Percentiles rank a stretch among this genome's conserved stretches.
Evolutionary conservation across 2,888 invertebrate species (phyloP).

Genomic region (Timandra comae): DNA sequence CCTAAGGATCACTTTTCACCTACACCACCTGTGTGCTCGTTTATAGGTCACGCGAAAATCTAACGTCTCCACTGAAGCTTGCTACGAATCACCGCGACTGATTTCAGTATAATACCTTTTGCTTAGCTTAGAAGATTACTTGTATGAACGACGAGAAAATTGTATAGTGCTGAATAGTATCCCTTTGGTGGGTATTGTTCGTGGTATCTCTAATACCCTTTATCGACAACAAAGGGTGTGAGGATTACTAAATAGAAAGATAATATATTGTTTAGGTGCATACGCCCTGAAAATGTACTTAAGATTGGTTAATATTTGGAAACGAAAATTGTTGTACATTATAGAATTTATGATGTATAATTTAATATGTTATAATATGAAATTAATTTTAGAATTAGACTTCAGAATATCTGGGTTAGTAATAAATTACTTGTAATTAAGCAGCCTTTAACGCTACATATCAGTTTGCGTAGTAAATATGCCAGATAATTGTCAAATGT

Average conservation of each 20-base stretch:
- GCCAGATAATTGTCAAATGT: neutral
- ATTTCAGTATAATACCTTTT: slow-evolving; percentile 57
- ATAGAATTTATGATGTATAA: too few relatives aligned
- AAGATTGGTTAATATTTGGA: too few relatives aligned
- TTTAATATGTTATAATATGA: too few relatives aligned
- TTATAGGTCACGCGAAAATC: slow-evolving; percentile 67
- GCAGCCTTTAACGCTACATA: too few relatives aligned
- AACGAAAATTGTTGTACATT: too few relatives aligned
- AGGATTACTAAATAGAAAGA: slow-evolving; percentile 7
- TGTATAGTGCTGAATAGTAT: slow-evolving; percentile 26
- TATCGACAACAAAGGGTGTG: slow-evolving; percentile 15
- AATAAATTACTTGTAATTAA: too few relatives aligned
- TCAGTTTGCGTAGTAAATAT: too few relatives aligned
- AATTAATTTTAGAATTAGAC: too few relatives aligned
- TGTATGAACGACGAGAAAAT: slow-evolving; percentile 31
- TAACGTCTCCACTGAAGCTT: slow-evolving; percentile 61
- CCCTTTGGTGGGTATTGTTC: slow-evolving; percentile 21
- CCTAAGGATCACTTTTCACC: slow-evolving; percentile 44
- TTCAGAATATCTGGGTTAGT: too few relatives aligned
- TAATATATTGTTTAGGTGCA: slow-evolving; percentile 1
- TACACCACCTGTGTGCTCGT: slow-evolving; percentile 44
- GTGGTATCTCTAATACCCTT: slow-evolving; percentile 14
- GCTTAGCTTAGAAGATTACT: slow-evolving; percentile 32
- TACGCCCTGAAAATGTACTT: too few relatives aligned
- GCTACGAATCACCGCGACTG: slow-evolving; percentile 61